Conservation (phyloP, 2,113 vertebrate species). For the Emydura subglobosa region DNA sequence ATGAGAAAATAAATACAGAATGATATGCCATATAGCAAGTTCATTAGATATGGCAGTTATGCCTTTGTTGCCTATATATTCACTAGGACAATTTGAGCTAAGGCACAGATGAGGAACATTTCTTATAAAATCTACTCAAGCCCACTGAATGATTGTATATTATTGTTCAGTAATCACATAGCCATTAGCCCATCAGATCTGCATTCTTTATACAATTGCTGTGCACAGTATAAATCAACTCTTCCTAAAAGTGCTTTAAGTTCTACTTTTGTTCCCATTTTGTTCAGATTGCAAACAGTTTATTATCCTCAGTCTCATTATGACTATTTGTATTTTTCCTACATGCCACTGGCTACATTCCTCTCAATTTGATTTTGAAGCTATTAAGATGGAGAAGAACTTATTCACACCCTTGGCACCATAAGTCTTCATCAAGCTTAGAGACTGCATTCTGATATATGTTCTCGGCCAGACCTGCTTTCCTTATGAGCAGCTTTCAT, state of each 20-base stretch:
- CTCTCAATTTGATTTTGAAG: conserved; percentile 60
- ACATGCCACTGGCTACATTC: conserved; percentile 36
- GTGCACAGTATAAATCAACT: background rate
- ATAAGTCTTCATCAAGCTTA: conserved; percentile 12
- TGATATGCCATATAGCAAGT: background rate
- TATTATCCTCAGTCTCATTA: background rate
- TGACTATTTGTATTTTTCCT: background rate
- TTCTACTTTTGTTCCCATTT: background rate
- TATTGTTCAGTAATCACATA: background rate
- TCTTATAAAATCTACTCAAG: background rate
- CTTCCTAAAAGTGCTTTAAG: background rate
- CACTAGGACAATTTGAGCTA: background rate
- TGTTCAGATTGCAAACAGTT: background rate
- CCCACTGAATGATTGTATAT: background rate
- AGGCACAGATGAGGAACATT: background rate
- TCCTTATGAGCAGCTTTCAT: background rate
- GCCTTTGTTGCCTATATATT: background rate
- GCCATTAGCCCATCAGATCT: background rate
- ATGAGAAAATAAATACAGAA: background rate
- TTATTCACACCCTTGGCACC: background rate
- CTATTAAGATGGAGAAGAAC: conserved; percentile 27
- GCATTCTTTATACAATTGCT: background rate
- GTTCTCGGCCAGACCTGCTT: background rate
- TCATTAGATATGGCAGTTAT: background rate
- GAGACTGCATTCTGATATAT: background rate